Evolutionary conservation across 2,797 vertebrate species (phyloP), one percentile per base, ranked within the genome.

Genomic region (Acestrorhynchus altus): DNA sequence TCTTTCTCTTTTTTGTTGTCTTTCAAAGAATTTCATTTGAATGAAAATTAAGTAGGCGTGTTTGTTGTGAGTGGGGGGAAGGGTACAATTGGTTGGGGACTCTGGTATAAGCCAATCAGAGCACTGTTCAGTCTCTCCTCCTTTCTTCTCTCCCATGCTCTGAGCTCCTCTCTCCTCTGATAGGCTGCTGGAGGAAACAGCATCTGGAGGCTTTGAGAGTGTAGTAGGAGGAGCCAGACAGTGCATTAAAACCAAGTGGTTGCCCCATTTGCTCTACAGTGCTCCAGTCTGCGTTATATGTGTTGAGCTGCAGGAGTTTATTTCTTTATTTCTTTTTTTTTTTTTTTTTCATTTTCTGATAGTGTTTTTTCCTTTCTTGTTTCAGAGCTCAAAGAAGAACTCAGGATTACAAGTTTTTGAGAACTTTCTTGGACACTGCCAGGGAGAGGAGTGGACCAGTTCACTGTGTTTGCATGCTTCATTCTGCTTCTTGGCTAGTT

Each of bases 11-110:
- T 81, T 68, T 88, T 77, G 78, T 78, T 86, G 86, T 86, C 86
- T 91, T 93, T 92, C 90, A 92, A 90, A 93, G 87, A 88, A 91
- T 90, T 90, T 86, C 84, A 92, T 94, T 93, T 94, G 92, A 94
- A 94, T 94, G 90, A 93, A 92, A 93, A 91, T 87, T 86, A 86
- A 84, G 90, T 88, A 86, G 86, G 87, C 63, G 85, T 92, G 90
- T 92, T 92, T 91, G 92, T 91, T 93, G 90, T 89, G 72, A 4
- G 82, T 81, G 84, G 90, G 88, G 87, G 90, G 88, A 84, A 85
- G 89, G 87, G 84, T 83, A 75, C 81, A 66, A 92, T 92, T 92
- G 90, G 91, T 90, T 85, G 79, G 76, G 84, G 80, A 87, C 86
- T 83, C 76, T 0, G 63, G 57, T 78, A n/a, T 59, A 22, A 52